Evolutionary conservation across 2,797 vertebrate species (phyloP), one percentile per base, ranked within the genome.

Genomic region (Remorina albescens): DNA sequence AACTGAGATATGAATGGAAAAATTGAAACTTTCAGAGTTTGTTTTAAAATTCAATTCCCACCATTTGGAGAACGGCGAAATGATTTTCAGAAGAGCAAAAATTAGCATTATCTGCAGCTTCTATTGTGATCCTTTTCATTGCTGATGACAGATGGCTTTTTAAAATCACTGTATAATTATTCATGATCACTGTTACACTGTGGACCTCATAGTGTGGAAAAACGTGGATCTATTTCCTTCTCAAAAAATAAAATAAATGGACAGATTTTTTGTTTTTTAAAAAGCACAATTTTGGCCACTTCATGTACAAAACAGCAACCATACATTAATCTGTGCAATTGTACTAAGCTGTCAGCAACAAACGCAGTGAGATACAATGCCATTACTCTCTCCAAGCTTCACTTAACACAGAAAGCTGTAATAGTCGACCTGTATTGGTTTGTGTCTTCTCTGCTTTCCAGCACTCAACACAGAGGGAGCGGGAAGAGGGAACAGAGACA

Each of bases 381-480:
- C 82, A 86, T 87, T 87, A 77, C 70, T 74, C 26, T 62, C 44
- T 28, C 66, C 39, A 72, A 62, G 77, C 56, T 32, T 67, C 50
- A 19, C 54, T 76, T 66, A 76, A 70, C 60, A 34, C 16, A 61
- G 53, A 42, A 42, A 39, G 71, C 70, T 77, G 18, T 87, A 87
- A 88, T 77, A 89, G 70, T 39, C 69, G 67, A 76, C 78, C 82
- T 76, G 69, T 79, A 64, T 71, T 71, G n/a, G 69, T 71, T 32
- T 18, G 47, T 34, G 36, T 76, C 75, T 51, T 67, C 37, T 37
- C 55, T 36, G 47, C 25, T 28, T 71, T 25, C 16, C 50, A 64
- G 51, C 23, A 26, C 51, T 46, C 30, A 16, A 37, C 50, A 47
- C 56, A 61, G n/a, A n/a, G n/a, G n/a, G n/a, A n/a, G n/a, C 6